Percentiles rank a stretch among this genome's conserved stretches.
Conservation (phyloP, 2,888 invertebrate genomes). For the Eucriotettix oculatus region DNA sequence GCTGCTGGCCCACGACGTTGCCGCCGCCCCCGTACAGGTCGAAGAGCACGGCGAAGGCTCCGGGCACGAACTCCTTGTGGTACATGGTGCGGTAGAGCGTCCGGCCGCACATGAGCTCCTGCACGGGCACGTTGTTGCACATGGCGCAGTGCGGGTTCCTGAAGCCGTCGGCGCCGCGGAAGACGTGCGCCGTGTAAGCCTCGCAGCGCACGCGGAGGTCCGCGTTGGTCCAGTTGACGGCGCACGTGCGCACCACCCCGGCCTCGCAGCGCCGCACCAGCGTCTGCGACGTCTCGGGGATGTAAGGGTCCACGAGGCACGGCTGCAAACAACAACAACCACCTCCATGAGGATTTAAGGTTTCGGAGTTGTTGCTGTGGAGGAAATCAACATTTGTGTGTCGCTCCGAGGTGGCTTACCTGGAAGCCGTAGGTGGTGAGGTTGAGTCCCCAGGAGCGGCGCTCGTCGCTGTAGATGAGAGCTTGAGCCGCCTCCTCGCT, state of each 20-base stretch:
- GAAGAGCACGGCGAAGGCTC: slow-evolving; percentile 27
- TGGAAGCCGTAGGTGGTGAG: background rate
- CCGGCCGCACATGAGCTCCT: slow-evolving; percentile 19
- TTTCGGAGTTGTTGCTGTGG: too few relatives aligned
- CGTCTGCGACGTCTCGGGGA: slow-evolving; percentile 21
- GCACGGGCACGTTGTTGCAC: slow-evolving; percentile 25
- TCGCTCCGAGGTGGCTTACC: too few relatives aligned
- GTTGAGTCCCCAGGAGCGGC: background rate
- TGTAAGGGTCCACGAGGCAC: slow-evolving; percentile 25
- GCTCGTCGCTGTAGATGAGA: background rate
- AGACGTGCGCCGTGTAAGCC: slow-evolving; percentile 27
- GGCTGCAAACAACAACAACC: too few relatives aligned
- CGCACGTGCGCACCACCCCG: slow-evolving; percentile 22
- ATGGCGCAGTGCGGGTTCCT: slow-evolving; percentile 30
- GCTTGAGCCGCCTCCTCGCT: slow-evolving; percentile 2
- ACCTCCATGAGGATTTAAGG: too few relatives aligned
- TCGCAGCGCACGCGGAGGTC: slow-evolving; percentile 21
- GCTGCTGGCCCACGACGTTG: slow-evolving; percentile 17
- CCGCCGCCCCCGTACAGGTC: slow-evolving; percentile 21
- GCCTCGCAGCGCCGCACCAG: slow-evolving; percentile 25
- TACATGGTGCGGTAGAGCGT: slow-evolving; percentile 15
- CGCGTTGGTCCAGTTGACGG: slow-evolving; percentile 23
- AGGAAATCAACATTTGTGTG: too few relatives aligned
- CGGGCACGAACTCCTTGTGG: slow-evolving; percentile 22
- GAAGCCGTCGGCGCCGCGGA: slow-evolving; percentile 22